A percentile compares a stretch with the other conserved stretches of the same genome.
Evolutionary conservation across 1,140 invertebrate genomes (phyloP).

Genomic region (Drosophila asahinai): DNA sequence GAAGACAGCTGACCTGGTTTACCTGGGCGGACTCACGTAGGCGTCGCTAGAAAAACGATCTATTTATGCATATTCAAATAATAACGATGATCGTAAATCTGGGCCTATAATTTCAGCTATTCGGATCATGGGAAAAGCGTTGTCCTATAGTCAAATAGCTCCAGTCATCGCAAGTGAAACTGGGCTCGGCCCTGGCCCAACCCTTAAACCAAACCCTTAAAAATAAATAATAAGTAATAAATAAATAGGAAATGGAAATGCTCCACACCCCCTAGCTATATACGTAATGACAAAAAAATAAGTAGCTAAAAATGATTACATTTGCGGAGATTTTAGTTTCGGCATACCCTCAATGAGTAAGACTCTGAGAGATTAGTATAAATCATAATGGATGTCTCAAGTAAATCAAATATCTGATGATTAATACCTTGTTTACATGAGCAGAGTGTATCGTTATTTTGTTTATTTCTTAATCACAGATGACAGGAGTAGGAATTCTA

Average conservation of each 20-base stretch:
- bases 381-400: neutral
- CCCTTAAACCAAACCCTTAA: neutral
- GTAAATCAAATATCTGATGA: constrained; percentile 9
- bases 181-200: constrained; percentile 7
- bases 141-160: constrained; percentile 21
- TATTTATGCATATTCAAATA: constrained; percentile 3
- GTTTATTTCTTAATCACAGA: neutral
- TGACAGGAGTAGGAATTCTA: neutral
- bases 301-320: neutral
- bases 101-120: constrained; percentile 9
- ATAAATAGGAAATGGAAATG: neutral
- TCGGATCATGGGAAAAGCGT: constrained; percentile 2
- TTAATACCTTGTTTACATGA: neutral
- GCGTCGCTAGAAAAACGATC: neutral
- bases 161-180: neutral
- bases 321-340: neutral
- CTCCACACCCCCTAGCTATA: neutral
- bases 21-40: constrained; percentile 23
- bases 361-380: neutral
- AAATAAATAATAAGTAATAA: no score
- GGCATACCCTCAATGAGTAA: neutral
- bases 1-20: constrained; percentile 6
- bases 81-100: constrained; percentile 40
- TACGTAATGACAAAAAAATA: constrained; percentile 3
- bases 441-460: neutral